Conservation (phyloP, 2,797 vertebrate genomes). For the Sebastiscus albofasciatus region DNA sequence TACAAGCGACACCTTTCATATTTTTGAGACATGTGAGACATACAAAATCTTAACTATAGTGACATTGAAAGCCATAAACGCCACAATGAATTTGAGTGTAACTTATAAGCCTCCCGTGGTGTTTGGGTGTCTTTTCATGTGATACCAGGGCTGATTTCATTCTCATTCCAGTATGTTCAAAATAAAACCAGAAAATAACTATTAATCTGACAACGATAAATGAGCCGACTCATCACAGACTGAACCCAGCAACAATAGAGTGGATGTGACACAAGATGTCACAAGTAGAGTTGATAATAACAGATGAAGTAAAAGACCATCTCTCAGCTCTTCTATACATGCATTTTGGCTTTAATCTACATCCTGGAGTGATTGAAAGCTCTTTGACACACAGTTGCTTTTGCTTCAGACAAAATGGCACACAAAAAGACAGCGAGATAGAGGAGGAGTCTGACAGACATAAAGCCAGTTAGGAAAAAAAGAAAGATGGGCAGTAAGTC, state of each 20-base stretch:
- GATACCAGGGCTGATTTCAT: neutral
- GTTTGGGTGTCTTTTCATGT: neutral
- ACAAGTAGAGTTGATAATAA: constrained; percentile 8
- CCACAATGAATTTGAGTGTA: neutral
- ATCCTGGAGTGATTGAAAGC: neutral
- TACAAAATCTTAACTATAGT: neutral
- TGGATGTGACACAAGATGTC: constrained; percentile 10
- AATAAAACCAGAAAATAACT: constrained; percentile 5
- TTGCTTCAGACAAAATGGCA: constrained; percentile 18
- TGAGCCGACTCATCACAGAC: neutral
- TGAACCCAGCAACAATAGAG: neutral
- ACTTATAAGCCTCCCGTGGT: neutral
- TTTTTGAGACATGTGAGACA: neutral
- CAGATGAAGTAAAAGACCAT: neutral
- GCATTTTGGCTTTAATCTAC: constrained; percentile 1
- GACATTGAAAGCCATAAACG: neutral
- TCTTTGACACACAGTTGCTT: neutral
- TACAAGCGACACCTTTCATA: too few species aligned
- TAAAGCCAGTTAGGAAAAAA: neutral
- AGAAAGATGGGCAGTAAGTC: constrained; percentile 9
- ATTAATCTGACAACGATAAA: constrained; percentile 15
- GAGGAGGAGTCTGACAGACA: neutral
- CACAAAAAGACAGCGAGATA: neutral
- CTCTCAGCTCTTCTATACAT: neutral
- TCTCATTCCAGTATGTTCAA: neutral